Evolutionary conservation across 2,797 vertebrate species (phyloP).

Genomic region (Platyrinchus mystaceus): DNA sequence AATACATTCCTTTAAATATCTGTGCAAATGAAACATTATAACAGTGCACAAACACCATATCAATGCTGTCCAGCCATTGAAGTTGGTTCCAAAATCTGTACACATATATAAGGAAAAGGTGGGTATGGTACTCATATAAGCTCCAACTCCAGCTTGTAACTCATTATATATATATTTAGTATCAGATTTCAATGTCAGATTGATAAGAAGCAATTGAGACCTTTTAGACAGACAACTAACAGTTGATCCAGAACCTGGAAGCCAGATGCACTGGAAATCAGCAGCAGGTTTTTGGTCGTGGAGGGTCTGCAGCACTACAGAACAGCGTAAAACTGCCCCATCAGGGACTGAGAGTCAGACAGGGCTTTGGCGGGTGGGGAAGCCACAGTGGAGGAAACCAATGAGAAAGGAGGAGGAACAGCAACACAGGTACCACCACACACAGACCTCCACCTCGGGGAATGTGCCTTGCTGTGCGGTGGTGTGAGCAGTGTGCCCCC

Average conservation of each 20-base stretch:
- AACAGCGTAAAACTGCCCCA: fast-evolving
- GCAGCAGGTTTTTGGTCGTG: neutral
- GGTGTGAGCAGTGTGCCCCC: fast-evolving
- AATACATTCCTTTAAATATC: neutral
- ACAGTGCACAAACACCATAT: neutral
- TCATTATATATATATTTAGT: neutral
- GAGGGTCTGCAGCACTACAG: neutral
- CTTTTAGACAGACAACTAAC: neutral
- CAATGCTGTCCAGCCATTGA: neutral
- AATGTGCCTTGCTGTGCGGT: neutral
- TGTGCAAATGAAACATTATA: neutral
- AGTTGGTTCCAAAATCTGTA: neutral
- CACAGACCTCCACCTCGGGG: neutral
- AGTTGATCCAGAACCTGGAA: neutral
- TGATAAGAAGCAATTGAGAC: neutral
- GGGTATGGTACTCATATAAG: neutral
- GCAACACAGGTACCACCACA: neutral
- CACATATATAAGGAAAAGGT: neutral
- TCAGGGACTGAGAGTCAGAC: neutral
- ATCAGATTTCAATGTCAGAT: neutral
- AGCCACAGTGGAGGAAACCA: fast-evolving
- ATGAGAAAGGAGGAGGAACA: neutral
- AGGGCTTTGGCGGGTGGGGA: neutral
- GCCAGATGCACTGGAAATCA: neutral
- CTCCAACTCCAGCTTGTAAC: neutral